Evolutionary conservation across 2,797 vertebrate species (phyloP).

Genomic region (Lutjanus campechanus): DNA sequence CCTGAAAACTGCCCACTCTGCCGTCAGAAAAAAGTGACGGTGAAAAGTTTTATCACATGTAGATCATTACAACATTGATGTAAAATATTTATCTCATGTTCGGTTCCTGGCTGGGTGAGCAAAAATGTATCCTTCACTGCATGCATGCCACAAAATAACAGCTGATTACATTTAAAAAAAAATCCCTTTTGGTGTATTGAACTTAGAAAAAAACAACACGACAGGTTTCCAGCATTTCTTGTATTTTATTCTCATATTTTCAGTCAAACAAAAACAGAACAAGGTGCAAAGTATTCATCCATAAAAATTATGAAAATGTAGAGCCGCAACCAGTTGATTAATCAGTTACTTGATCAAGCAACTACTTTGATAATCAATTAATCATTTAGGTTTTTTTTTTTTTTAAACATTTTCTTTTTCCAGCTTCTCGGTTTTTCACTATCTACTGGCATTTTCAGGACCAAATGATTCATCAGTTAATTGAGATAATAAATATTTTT

Average conservation of each 20-base stretch:
- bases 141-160: not conserved
- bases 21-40: not conserved
- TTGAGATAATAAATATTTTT: not conserved
- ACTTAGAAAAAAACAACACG: slow-evolving; percentile 29
- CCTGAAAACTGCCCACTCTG: slow-evolving; percentile 32
- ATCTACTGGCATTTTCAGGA: not conserved
- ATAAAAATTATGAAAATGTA: not conserved
- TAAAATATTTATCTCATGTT: not conserved
- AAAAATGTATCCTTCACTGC: not conserved
- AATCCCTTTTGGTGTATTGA: not conserved
- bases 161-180: not conserved
- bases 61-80: not conserved
- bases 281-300: not conserved
- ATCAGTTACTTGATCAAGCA: not conserved
- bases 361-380: not conserved
- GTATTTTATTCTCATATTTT: slow-evolving; percentile 48
- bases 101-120: not conserved
- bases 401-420: not conserved
- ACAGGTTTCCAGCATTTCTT: not conserved
- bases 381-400: not conserved
- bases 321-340: not conserved
- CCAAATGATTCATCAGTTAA: not conserved
- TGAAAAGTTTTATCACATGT: slow-evolving; percentile 17
- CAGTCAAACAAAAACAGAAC: not conserved
- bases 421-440: too few species aligned